Conservation (phyloP, 2,113 vertebrate species). For the Pantherophis guttatus region DNA sequence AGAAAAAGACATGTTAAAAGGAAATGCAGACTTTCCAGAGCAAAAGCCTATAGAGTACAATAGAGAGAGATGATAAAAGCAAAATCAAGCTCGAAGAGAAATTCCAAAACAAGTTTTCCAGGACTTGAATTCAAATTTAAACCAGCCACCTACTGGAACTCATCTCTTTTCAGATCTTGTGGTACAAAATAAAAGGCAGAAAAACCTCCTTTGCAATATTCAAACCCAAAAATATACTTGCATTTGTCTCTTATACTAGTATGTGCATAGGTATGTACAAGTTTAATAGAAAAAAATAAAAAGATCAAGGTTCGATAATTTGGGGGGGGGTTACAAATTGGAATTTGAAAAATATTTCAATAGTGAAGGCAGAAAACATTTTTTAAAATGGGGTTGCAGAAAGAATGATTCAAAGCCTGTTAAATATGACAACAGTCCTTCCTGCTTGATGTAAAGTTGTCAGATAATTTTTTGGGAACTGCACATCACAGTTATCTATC, state of each 20-base stretch:
- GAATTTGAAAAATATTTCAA: not conserved
- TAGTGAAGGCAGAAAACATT: not conserved
- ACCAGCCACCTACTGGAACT: not conserved
- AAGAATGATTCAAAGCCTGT: not conserved
- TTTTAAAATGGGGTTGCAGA: not conserved
- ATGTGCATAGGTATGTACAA: not conserved
- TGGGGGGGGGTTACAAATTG: not conserved
- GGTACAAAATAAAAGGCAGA: not conserved
- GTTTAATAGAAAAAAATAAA: not conserved
- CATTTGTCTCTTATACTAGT: no score
- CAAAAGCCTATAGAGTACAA: not conserved
- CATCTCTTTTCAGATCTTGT: not conserved
- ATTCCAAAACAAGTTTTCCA: not conserved
- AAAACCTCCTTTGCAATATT: not conserved
- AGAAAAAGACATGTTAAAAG: not conserved
- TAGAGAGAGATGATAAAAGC: not conserved
- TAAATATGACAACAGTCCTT: not conserved
- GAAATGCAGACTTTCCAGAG: not conserved
- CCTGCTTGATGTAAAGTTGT: not conserved
- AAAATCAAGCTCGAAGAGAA: not conserved
- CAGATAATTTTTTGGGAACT: not conserved
- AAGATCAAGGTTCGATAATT: not conserved
- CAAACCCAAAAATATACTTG: no score
- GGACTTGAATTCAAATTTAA: not conserved
- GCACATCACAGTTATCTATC: not conserved